phyloP scores from a whole-genome alignment of 1,140 invertebrate genomes.

The Popillia japonica region DNA sequence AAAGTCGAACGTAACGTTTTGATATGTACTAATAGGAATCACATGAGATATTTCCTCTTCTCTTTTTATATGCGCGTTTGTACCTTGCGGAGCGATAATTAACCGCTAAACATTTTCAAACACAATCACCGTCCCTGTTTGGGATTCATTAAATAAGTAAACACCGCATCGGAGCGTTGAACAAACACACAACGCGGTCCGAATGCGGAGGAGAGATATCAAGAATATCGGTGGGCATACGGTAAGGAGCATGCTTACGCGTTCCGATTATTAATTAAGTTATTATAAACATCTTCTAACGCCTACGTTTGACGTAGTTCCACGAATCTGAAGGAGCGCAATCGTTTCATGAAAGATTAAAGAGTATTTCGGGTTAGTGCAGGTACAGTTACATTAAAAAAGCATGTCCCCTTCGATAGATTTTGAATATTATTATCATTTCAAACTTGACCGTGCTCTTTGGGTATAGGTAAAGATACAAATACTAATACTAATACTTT shows the following conservation, averaged over 20 bases:
- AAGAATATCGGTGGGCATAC: background rate
- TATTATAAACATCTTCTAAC: constrained; percentile 16
- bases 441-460: too few relatives aligned
- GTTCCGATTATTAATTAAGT: constrained; percentile 7
- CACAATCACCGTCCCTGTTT: constrained; percentile 8
- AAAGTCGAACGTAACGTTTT: background rate
- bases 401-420: too few relatives aligned
- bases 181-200: background rate
- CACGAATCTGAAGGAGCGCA: background rate
- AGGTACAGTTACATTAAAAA: too few relatives aligned
- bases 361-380: background rate
- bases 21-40: constrained; percentile 1
- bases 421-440: too few relatives aligned
- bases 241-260: background rate
- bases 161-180: background rate
- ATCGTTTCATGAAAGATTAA: background rate
- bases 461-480: too few relatives aligned
- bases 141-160: constrained; percentile 15
- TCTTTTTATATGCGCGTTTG: background rate
- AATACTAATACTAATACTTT: too few relatives aligned
- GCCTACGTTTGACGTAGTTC: background rate
- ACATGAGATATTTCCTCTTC: constrained; percentile 4
- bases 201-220: constrained; percentile 1
- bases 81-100: constrained; percentile 9
- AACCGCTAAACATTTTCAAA: constrained; percentile 11